Percentiles rank a stretch among this genome's conserved stretches.
Evolutionary conservation across 2,113 vertebrate genomes (phyloP).

Genomic region (Globicephala melas): DNA sequence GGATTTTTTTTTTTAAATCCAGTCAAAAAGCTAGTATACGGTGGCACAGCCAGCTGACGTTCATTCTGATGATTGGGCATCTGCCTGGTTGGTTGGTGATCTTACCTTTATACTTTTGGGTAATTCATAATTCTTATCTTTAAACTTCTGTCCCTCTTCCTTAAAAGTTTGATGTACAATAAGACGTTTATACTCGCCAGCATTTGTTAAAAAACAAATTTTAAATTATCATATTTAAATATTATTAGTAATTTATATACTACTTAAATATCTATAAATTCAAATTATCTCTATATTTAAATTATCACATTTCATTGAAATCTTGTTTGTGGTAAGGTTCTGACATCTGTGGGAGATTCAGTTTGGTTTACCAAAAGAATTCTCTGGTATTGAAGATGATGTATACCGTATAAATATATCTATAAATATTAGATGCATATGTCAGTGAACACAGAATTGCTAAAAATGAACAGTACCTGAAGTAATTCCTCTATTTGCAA

Average conservation of each 20-base stretch:
- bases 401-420: neutral
- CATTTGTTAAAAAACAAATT: neutral
- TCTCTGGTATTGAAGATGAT: neutral
- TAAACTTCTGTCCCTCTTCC: neutral
- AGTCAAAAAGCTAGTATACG: neutral
- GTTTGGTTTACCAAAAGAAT: neutral
- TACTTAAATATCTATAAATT: neutral
- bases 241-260: neutral
- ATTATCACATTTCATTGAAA: neutral
- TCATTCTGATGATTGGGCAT: neutral
- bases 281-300: neutral
- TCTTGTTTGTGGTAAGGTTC: conserved; percentile 8
- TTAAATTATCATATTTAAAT: neutral
- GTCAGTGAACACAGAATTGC: neutral
- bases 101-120: neutral
- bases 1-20: neutral
- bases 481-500: conserved; percentile 7
- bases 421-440: neutral
- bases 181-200: neutral
- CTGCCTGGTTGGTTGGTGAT: neutral
- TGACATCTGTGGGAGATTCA: neutral
- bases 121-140: neutral
- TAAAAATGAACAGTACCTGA: neutral
- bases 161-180: neutral
- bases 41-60: neutral